Evolutionary conservation across 2,113 vertebrate genomes (phyloP).

Genomic region (Micronycteris hirsuta): DNA sequence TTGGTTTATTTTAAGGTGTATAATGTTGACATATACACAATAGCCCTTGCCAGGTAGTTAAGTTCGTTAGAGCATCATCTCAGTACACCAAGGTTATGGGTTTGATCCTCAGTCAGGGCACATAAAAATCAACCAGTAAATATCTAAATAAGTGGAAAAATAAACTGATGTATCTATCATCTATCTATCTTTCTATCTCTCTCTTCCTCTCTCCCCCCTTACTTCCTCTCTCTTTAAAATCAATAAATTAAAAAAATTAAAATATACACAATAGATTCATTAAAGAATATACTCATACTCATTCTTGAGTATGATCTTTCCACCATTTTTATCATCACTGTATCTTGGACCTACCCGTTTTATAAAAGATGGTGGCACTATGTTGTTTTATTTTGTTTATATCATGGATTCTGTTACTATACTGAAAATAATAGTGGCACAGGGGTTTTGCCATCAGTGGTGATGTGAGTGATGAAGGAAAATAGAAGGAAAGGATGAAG

Average conservation of each 20-base stretch:
- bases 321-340: background rate
- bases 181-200: too few species aligned
- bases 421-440: background rate
- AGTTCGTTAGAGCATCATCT: too few species aligned
- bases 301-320: background rate
- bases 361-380: background rate
- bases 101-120: too few species aligned
- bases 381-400: background rate
- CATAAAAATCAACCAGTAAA: too few species aligned
- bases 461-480: background rate
- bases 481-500: background rate
- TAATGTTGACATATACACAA: background rate
- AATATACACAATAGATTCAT: background rate
- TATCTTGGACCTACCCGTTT: background rate
- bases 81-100: too few species aligned
- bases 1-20: background rate
- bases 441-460: background rate
- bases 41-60: background rate
- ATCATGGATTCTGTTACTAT: background rate
- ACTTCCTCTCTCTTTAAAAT: too few species aligned
- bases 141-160: too few species aligned
- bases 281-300: background rate
- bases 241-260: background rate
- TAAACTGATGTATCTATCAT: too few species aligned
- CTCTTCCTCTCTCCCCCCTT: too few species aligned